These are phyloP conservation scores for Pygoscelis adeliae DNA, from an alignment of 2,113 vertebrate species.

Conservation along the genomic window DNA sequence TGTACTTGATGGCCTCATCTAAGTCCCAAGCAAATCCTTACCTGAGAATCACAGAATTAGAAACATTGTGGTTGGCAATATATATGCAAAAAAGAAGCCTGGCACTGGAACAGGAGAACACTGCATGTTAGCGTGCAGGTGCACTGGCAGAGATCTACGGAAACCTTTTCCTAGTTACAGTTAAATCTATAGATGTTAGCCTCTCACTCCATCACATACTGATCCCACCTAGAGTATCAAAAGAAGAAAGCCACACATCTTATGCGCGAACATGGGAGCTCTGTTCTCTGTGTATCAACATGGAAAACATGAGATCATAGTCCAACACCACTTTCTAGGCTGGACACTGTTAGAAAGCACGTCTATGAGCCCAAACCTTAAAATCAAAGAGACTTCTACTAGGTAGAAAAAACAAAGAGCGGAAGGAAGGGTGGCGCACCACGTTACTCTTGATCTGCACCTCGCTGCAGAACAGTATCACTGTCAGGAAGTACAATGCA, in stretches of 20 bases:
- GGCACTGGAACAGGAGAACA: background rate
- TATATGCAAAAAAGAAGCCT: background rate
- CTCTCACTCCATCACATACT: background rate
- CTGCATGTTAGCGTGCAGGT: background rate
- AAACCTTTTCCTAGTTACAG: background rate
- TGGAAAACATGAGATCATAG: background rate
- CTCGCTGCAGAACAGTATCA: background rate
- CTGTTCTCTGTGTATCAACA: background rate
- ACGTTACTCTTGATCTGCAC: background rate
- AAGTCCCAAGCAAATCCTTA: background rate
- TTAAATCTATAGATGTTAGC: background rate
- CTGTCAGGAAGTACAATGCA: slow-evolving; percentile 32
- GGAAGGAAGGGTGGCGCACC: slow-evolving; percentile 68
- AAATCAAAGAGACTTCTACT: slow-evolving; percentile 28
- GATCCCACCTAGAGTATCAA: background rate
- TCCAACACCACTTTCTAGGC: background rate
- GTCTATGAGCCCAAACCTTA: background rate
- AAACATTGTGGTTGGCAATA: background rate
- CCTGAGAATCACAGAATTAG: background rate
- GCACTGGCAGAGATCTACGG: background rate
- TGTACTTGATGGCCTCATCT: background rate
- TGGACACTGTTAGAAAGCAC: background rate
- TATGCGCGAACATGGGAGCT: rapidly evolving
- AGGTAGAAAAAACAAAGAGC: slow-evolving; percentile 56
- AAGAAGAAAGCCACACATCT: background rate